Evolutionary conservation across 2,888 invertebrate species (phyloP).

Genomic region (Oligia strigilis): DNA sequence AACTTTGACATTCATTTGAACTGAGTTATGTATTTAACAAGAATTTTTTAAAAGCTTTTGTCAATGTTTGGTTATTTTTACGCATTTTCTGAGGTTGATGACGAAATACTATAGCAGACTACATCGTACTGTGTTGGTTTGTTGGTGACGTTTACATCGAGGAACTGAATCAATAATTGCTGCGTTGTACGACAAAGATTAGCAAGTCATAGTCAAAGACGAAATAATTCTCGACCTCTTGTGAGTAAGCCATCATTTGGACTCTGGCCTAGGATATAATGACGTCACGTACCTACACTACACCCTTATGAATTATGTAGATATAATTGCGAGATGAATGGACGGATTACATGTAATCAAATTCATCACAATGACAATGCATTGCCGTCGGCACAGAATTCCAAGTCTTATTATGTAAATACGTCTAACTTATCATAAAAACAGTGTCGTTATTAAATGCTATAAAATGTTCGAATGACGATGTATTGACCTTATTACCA

Average conservation of each 20-base stretch:
- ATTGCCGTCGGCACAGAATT: background rate
- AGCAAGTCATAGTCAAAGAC: slow-evolving; percentile 15
- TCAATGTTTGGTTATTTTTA: slow-evolving; percentile 35
- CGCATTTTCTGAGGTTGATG: slow-evolving; percentile 27
- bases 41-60: slow-evolving; percentile 30
- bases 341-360: slow-evolving; percentile 27
- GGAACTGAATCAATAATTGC: slow-evolving; percentile 15
- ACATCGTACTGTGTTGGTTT: too few species aligned
- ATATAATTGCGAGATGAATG: slow-evolving; percentile 8
- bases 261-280: background rate
- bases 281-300: background rate
- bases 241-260: background rate
- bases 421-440: slow-evolving; percentile 8
- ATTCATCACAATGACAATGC: slow-evolving; percentile 33
- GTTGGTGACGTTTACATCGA: slow-evolving; percentile 3
- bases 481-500: slow-evolving; percentile 7
- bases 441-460: slow-evolving; percentile 1
- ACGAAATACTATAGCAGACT: slow-evolving; percentile 21
- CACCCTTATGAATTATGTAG: background rate
- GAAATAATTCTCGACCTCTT: slow-evolving; percentile 18
- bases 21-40: slow-evolving; percentile 35
- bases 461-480: slow-evolving; percentile 14
- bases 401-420: slow-evolving; percentile 28
- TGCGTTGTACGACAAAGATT: background rate
- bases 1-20: slow-evolving; percentile 37